These are phyloP conservation scores for Platycheirus albimanus DNA, from an alignment of 2,888 invertebrate genomes.

Conservation along the genomic window DNA sequence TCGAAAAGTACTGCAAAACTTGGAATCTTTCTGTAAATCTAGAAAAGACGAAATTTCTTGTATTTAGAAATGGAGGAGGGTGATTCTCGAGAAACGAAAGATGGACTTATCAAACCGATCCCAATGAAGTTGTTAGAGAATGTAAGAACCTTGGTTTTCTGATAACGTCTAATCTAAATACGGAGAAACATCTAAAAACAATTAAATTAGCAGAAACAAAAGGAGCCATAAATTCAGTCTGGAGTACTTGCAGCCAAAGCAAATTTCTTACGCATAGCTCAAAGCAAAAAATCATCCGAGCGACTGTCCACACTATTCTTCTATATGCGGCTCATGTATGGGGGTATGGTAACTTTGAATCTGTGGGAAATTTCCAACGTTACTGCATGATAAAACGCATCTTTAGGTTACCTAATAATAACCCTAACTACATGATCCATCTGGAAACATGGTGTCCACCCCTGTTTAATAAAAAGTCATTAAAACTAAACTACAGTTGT, in stretches of 20 bases:
- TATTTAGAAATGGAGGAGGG: no score
- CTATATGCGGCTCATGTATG: background rate
- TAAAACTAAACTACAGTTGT: no score
- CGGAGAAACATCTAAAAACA: background rate
- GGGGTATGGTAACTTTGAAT: background rate
- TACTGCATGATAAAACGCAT: background rate
- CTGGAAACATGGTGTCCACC: background rate
- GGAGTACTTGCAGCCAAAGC: background rate
- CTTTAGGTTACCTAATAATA: background rate
- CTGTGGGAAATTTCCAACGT: background rate
- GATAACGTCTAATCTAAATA: slow-evolving; percentile 8
- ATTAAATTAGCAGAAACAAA: background rate
- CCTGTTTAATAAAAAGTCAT: no score
- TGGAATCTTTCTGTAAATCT: background rate
- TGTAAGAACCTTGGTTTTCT: background rate
- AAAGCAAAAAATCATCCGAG: no score
- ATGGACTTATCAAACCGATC: background rate
- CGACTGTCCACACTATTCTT: no score
- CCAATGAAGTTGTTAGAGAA: background rate
- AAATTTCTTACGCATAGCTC: no score
- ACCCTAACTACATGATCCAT: background rate
- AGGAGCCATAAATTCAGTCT: background rate
- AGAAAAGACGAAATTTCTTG: no score
- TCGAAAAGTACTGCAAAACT: background rate
- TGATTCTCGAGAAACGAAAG: background rate